Base-by-base conservation (phyloP, 2,888 invertebrate genomes). In the Rhodophaea formosa region DNA sequence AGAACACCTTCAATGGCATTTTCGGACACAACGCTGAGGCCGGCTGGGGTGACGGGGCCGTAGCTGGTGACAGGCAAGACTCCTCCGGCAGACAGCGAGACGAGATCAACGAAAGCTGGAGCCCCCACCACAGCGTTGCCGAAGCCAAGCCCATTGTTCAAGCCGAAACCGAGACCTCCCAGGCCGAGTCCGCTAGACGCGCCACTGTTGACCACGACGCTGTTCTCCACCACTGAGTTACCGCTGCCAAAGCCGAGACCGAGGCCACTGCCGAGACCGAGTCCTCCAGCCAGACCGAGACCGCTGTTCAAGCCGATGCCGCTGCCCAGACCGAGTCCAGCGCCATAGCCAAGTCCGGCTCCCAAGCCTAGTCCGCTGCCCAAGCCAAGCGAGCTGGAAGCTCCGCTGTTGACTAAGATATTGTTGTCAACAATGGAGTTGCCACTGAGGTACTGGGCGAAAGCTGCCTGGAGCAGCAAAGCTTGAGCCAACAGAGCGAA, bases 1-100 rank as follows among this genome's bases (percentile, higher is more conserved):
- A 84, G 57, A 23, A 70, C 56, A 8, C 84, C 84, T 63, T 82
- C 81, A 32, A 76, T 75, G 0, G 66, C 66, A 55, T 84, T 84
- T 42, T 82, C 82, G 29, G 84, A 80, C 0, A 69, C 59, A 8
- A 84, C 70, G 0, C 73, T 67, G 5, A 84, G 69, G 2, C 84
- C 83, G n/a, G 68, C 66, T 8, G 81, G 79, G 1, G 75, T 62
- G 8, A 75, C 63, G 12, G 75, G 74, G 10, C 83, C 82, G 0
- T 66, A 59, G 56, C 82, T 82, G 58, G 71, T 60, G 0, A 79
- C 70, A 8, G 72, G 64, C 39, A 84, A 70, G 1, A 75, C 75
- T 12, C 77, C 80, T 0, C 82, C 81, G 46, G 69, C 75, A 10
- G 81, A 75, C 5, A 77, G 16, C 8, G 69, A 68, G 5, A 74